Percentiles rank a stretch among this genome's conserved stretches.
phyloP scores from a whole-genome alignment of 2,888 invertebrate species.

The Pristionchus maxplancki region DNA sequence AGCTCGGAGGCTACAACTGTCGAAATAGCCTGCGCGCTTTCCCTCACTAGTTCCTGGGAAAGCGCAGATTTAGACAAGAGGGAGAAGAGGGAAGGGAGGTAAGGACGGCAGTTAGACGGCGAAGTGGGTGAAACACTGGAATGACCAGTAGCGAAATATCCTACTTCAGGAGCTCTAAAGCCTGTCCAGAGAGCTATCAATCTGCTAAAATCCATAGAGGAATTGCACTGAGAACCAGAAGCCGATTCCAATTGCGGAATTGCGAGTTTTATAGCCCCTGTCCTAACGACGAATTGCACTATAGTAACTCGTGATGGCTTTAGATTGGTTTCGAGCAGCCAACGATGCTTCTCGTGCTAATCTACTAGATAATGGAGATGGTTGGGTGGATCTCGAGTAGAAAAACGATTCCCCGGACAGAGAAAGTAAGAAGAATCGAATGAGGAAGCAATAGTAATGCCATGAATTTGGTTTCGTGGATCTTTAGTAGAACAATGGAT shows the following conservation, averaged over 20 bases:
- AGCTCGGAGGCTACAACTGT: background rate
- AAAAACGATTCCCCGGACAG: no score
- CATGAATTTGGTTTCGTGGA: no score
- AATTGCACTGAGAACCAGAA: background rate
- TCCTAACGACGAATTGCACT: background rate
- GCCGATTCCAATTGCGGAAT: background rate
- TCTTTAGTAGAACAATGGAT: no score
- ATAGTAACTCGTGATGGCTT: background rate
- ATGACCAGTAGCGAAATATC: background rate
- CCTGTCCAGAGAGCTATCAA: no score
- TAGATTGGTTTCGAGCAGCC: background rate
- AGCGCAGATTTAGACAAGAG: background rate
- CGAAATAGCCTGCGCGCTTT: conserved; percentile 4
- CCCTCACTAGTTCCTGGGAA: background rate
- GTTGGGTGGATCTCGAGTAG: background rate
- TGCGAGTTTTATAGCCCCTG: background rate
- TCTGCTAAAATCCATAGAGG: no score
- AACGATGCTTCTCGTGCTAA: background rate
- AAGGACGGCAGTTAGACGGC: background rate
- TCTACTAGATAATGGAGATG: background rate
- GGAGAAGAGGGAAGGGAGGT: background rate
- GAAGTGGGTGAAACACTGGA: background rate
- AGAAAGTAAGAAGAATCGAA: background rate
- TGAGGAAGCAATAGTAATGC: no score
- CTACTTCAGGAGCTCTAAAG: no score